A percentile compares a stretch with the other conserved stretches of the same genome.
Conservation (phyloP, 2,888 invertebrate genomes). For the Agrochola macilenta region DNA sequence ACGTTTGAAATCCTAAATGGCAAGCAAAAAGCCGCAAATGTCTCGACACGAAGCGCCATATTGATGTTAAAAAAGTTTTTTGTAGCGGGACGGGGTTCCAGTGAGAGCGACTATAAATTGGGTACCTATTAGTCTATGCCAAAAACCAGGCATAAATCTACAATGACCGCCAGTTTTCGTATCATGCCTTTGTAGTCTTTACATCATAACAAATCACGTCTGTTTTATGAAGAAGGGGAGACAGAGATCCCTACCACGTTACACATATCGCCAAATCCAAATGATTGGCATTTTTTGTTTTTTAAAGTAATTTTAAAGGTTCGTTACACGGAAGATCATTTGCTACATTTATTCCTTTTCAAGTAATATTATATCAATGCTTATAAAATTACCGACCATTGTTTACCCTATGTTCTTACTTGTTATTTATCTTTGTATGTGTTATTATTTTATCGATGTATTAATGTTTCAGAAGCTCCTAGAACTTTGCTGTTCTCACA, state of each 20-base stretch:
- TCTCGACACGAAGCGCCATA: constrained; percentile 60
- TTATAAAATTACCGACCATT: background rate
- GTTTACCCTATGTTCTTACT: background rate
- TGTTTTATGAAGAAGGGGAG: background rate
- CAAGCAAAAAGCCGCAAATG: constrained; percentile 58
- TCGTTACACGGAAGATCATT: background rate
- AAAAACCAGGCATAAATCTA: background rate
- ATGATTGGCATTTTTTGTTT: background rate
- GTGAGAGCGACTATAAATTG: constrained; percentile 35
- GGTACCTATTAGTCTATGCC: no score
- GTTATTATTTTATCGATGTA: no score
- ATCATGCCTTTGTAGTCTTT: background rate
- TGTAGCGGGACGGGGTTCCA: constrained; percentile 36
- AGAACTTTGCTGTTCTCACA: background rate
- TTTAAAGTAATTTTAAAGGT: background rate
- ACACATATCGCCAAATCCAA: background rate
- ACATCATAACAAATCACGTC: background rate
- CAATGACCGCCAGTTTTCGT: background rate
- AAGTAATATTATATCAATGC: background rate
- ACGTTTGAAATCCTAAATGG: constrained; percentile 63
- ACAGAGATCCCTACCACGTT: background rate
- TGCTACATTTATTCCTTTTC: background rate
- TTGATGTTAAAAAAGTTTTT: constrained; percentile 66
- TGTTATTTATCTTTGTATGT: background rate
- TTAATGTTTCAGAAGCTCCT: background rate